Percentiles rank a stretch among this genome's conserved stretches.
Evolutionary conservation across 2,797 vertebrate species (phyloP).

Genomic region (Typhlichthys subterraneus): DNA sequence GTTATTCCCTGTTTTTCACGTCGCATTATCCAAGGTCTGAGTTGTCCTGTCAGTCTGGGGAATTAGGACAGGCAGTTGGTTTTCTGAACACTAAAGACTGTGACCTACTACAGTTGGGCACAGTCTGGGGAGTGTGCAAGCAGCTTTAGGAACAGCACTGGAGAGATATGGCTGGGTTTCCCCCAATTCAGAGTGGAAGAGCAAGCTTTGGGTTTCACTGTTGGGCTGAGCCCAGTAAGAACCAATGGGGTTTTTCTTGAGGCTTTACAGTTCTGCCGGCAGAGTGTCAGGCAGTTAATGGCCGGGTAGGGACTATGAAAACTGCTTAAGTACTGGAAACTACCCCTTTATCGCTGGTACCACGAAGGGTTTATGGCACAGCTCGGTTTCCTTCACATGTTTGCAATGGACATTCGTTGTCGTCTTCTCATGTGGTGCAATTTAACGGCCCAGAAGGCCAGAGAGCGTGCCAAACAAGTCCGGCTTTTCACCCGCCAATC

Average conservation of each 20-base stretch:
- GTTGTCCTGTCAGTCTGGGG: too few relatives aligned
- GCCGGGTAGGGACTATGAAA: conserved; percentile 63
- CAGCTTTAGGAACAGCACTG: conserved; percentile 32
- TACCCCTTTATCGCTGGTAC: conserved; percentile 73
- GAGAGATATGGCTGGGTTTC: conserved; percentile 55
- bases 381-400: conserved; percentile 48
- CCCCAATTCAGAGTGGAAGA: conserved; percentile 65
- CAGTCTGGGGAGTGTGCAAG: background rate
- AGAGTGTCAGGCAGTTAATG: conserved; percentile 73
- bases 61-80: too few relatives aligned
- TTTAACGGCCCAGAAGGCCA: conserved; percentile 8
- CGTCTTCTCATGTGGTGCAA: conserved; percentile 24
- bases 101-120: too few relatives aligned
- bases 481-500: conserved; percentile 14
- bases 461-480: background rate
- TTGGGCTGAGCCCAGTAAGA: conserved; percentile 72
- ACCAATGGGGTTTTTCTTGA: conserved; percentile 67
- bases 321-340: conserved; percentile 72
- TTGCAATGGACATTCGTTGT: conserved; percentile 6
- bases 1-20: too few relatives aligned
- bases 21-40: too few relatives aligned
- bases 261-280: conserved; percentile 50
- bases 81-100: too few relatives aligned
- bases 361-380: conserved; percentile 65
- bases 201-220: conserved; percentile 72